These are phyloP conservation scores for Bombus balteatus DNA, from an alignment of 1,140 invertebrate species.

Conservation along the genomic window DNA sequence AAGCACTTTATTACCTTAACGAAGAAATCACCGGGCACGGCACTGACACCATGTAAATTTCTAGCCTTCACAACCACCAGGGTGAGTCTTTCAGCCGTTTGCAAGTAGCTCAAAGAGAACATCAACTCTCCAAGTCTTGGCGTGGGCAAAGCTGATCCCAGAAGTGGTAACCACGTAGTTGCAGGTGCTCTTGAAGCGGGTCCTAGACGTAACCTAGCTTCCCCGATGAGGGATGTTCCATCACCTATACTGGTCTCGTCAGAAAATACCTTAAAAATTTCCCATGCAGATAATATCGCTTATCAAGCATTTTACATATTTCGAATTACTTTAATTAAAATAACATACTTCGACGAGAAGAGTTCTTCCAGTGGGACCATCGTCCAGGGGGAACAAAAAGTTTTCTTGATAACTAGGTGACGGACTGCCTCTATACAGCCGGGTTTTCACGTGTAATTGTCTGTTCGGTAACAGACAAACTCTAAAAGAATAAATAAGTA, in stretches of 20 bases:
- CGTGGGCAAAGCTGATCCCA: conserved; percentile 83
- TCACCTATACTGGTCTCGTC: conserved; percentile 69
- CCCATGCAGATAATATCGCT: neutral
- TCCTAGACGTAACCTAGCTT: conserved; percentile 83
- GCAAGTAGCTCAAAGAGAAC: conserved; percentile 85
- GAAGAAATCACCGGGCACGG: conserved; percentile 77
- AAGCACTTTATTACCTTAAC: conserved; percentile 73
- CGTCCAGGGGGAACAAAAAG: conserved; percentile 87
- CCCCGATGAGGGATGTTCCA: conserved; percentile 70
- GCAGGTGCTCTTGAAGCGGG: conserved; percentile 79
- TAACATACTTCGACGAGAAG: conserved; percentile 75
- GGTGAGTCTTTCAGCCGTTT: conserved; percentile 84
- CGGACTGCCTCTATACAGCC: conserved; percentile 86
- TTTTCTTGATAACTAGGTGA: conserved; percentile 90
- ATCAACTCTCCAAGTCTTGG: conserved; percentile 85
- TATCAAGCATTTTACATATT: neutral
- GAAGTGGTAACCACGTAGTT: conserved; percentile 83
- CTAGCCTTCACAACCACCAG: conserved; percentile 85
- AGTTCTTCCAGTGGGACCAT: conserved; percentile 72
- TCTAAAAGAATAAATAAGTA: conserved; percentile 67
- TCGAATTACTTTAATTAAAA: neutral
- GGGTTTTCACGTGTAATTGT: conserved; percentile 88
- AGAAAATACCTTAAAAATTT: conserved; percentile 73
- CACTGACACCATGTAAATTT: conserved; percentile 78
- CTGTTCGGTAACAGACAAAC: conserved; percentile 90